Conservation (phyloP, 1,140 invertebrate genomes). For the Trichonephila clavipes region DNA sequence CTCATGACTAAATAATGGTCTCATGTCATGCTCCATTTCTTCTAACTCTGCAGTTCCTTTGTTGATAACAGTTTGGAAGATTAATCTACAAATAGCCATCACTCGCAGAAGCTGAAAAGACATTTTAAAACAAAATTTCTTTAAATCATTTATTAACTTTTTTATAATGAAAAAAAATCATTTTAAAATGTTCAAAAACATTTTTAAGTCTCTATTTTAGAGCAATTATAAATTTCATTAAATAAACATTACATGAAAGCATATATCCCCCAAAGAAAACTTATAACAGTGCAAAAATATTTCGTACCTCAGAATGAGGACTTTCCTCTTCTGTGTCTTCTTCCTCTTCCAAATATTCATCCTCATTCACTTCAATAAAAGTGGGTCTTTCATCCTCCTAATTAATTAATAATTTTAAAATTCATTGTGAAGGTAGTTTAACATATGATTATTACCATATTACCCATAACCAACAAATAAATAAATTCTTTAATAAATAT, state of each 20-base stretch:
- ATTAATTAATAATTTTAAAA: background rate
- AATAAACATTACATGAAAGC: background rate
- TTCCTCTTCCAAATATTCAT: background rate
- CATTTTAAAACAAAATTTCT: background rate
- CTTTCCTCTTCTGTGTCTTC: background rate
- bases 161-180: too few relatives aligned
- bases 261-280: background rate
- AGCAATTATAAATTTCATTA: too few relatives aligned
- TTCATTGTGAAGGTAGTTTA: too few relatives aligned
- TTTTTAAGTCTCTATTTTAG: too few relatives aligned
- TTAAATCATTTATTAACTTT: too few relatives aligned
- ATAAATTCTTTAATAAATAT: too few relatives aligned
- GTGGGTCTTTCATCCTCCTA: background rate
- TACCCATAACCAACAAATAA: too few relatives aligned
- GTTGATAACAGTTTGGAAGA: background rate
- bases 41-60: constrained; percentile 13
- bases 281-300: background rate
- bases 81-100: background rate
- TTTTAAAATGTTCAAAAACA: too few relatives aligned
- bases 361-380: background rate
- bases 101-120: constrained; percentile 8
- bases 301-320: background rate
- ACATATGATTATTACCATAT: too few relatives aligned
- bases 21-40: constrained; percentile 47
- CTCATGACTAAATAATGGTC: constrained; percentile 33